Conservation (phyloP, 2,797 vertebrate species). For the Dromococcyx pavoninus region DNA sequence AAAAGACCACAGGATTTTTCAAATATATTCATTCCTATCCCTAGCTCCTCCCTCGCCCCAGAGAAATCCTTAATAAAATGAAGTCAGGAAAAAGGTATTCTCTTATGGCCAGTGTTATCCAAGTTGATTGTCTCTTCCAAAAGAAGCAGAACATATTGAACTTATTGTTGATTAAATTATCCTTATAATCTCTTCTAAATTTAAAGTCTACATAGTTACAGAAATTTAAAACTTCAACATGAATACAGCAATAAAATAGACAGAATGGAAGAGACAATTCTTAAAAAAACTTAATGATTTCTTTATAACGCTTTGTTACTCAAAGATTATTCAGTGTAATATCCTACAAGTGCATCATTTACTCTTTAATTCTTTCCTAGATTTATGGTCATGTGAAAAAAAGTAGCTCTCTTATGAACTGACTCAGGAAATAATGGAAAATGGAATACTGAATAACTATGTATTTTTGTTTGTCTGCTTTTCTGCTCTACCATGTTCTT, state of each 20-base stretch:
- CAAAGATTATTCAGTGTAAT: background rate
- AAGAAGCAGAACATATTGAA: background rate
- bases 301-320: background rate
- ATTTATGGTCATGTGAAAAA: background rate
- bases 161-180: background rate
- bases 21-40: background rate
- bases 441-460: background rate
- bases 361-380: background rate
- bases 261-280: background rate
- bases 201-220: background rate
- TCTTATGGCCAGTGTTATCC: background rate
- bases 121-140: background rate
- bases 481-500: background rate
- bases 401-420: background rate
- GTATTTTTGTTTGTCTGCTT: background rate
- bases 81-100: background rate
- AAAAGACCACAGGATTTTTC: background rate
- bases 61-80: background rate
- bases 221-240: background rate
- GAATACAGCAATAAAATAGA: background rate
- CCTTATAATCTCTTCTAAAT: background rate
- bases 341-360: background rate
- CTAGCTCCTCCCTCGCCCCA: rapidly evolving
- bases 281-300: background rate
- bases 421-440: background rate